These are phyloP conservation scores for Gallinago jamesoni DNA, from an alignment of 2,113 vertebrate species.

Conservation along the genomic window DNA sequence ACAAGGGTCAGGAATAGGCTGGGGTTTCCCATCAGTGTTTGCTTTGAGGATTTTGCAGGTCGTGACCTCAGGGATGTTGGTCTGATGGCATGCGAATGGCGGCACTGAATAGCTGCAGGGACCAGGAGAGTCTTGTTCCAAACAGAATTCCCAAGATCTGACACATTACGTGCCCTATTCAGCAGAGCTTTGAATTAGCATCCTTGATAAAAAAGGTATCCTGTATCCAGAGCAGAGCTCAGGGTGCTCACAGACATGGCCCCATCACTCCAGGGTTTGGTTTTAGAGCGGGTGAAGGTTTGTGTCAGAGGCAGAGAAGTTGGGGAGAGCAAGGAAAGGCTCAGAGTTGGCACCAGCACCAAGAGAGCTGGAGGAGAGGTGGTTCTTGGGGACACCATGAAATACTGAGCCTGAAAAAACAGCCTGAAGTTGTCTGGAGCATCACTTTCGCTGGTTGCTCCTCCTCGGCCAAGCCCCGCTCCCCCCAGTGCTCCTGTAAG, in stretches of 20 bases:
- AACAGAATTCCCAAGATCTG: not conserved
- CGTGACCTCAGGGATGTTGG: fast-evolving
- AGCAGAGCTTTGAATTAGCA: not conserved
- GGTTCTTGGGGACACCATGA: not conserved
- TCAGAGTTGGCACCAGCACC: not conserved
- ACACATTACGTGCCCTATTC: fast-evolving
- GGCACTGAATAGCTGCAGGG: not conserved
- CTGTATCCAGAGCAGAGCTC: not conserved
- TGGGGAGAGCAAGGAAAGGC: not conserved
- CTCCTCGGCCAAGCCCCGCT: not conserved
- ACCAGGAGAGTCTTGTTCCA: not conserved
- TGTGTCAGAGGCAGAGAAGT: not conserved
- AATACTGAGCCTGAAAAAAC: not conserved
- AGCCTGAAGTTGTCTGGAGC: not conserved
- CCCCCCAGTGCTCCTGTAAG: not conserved
- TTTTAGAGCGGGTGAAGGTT: not conserved
- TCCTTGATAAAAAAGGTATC: not conserved
- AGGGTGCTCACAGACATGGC: not conserved
- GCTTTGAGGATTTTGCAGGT: not conserved
- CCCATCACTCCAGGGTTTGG: not conserved
- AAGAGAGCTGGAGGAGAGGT: not conserved
- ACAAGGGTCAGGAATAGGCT: not conserved
- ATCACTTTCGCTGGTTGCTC: not conserved
- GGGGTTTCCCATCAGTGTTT: not conserved
- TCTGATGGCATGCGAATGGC: not conserved